Evolutionary conservation across 2,797 vertebrate species (phyloP).

Genomic region (Stomatorhinus walkeri): DNA sequence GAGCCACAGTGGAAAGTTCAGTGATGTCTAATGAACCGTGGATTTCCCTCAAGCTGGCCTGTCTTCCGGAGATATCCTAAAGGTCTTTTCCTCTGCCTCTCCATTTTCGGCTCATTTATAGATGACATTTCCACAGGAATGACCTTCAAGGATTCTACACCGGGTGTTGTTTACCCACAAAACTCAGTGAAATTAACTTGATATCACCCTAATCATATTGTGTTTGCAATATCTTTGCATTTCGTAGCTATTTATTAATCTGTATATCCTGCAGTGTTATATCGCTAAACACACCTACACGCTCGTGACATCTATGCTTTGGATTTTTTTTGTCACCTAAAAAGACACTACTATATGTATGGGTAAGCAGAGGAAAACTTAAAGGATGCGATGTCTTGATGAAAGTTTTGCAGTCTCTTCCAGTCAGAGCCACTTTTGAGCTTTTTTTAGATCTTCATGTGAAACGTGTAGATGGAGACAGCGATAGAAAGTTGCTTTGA

Average conservation of each 20-base stretch:
- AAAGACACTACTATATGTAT: background rate
- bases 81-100: slow-evolving; percentile 22
- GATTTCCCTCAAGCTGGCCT: background rate
- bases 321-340: background rate
- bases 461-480: background rate
- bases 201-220: background rate
- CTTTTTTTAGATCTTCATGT: background rate
- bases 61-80: slow-evolving; percentile 18
- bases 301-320: background rate
- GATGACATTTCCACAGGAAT: slow-evolving; percentile 25
- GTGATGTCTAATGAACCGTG: slow-evolving; percentile 21
- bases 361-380: background rate
- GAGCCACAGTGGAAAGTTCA: background rate
- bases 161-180: background rate
- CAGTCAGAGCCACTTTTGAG: background rate
- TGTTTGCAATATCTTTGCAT: background rate
- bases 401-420: background rate
- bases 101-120: slow-evolving; percentile 19
- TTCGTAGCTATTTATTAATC: background rate
- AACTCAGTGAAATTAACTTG: background rate
- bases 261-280: background rate
- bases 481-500: background rate
- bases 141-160: slow-evolving; percentile 17
- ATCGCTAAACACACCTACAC: background rate
- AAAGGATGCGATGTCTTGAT: background rate